Percentiles rank a stretch among this genome's conserved stretches.
phyloP scores from a whole-genome alignment of 2,113 vertebrate genomes.

The Paedocypris sp. region DNA sequence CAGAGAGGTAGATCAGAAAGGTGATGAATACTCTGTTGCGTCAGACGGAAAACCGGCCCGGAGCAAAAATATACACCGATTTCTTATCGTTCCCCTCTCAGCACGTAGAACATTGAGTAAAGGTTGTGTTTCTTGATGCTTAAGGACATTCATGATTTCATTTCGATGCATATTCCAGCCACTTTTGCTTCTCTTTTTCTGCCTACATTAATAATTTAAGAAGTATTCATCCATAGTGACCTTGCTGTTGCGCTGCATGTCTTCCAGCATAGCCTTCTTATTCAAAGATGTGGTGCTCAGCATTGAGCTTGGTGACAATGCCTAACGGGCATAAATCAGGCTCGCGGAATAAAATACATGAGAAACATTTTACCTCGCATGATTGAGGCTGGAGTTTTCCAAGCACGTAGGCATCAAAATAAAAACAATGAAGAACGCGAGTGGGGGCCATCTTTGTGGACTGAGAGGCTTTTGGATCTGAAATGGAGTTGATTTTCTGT shows the following conservation, averaged over 20 bases:
- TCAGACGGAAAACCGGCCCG: slow-evolving; percentile 16
- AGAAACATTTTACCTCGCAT: not conserved
- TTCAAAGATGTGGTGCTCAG: slow-evolving; percentile 20
- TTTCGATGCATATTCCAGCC: slow-evolving; percentile 28
- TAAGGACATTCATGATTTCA: slow-evolving; percentile 35
- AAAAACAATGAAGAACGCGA: too few species aligned
- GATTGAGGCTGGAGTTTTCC: not conserved
- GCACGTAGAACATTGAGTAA: slow-evolving; percentile 21
- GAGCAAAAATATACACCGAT: not conserved
- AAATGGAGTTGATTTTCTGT: not conserved
- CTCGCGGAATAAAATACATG: not conserved
- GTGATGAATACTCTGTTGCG: slow-evolving; percentile 32
- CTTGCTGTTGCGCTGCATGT: slow-evolving; percentile 31
- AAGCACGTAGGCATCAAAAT: not conserved
- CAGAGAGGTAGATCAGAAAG: slow-evolving; percentile 31
- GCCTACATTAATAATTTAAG: slow-evolving; percentile 37
- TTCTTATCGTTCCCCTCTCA: not conserved
- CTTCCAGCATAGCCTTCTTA: slow-evolving; percentile 3
- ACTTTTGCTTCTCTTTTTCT: slow-evolving; percentile 1
- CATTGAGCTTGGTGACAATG: slow-evolving; percentile 1
- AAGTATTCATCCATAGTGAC: slow-evolving; percentile 27
- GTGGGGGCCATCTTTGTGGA: too few species aligned
- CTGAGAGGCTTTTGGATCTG: not conserved
- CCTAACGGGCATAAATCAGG: not conserved
- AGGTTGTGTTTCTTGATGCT: slow-evolving; percentile 29